phyloP scores from a whole-genome alignment of 2,888 invertebrate species.

The Conus canariensis region DNA sequence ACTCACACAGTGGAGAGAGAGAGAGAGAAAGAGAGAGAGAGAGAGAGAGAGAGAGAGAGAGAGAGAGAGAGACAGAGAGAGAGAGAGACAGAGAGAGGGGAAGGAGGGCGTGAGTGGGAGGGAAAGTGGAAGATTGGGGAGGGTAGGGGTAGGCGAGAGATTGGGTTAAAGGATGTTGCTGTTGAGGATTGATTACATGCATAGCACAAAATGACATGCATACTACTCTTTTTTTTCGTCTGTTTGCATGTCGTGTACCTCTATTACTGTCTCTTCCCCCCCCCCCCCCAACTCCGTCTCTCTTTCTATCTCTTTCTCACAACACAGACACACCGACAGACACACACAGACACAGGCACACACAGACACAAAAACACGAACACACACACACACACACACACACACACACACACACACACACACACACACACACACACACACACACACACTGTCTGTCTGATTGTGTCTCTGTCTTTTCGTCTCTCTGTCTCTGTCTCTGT shows the following conservation, averaged over 20 bases:
- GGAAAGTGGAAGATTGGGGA: not conserved
- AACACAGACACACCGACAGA: not conserved
- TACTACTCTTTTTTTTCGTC: not conserved
- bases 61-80: no score
- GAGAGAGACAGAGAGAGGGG: no score
- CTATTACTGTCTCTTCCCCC: not conserved
- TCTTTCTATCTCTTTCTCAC: not conserved
- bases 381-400: constrained; percentile 7
- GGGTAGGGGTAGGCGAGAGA: not conserved
- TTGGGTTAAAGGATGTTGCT: no score
- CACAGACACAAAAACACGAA: not conserved
- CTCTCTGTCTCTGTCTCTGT: no score
- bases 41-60: no score
- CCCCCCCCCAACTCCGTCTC: not conserved
- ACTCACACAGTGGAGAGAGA: no score
- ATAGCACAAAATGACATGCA: no score
- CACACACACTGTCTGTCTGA: not conserved
- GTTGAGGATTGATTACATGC: no score
- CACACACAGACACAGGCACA: not conserved
- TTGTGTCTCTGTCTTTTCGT: no score
- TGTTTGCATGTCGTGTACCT: not conserved
- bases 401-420: constrained; percentile 11
- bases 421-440: constrained; percentile 9
- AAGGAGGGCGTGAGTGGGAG: no score
- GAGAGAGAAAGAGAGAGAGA: no score